These are phyloP conservation scores for Oegoconia quadripuncta DNA, from an alignment of 2,888 invertebrate genomes.

Conservation along the genomic window DNA sequence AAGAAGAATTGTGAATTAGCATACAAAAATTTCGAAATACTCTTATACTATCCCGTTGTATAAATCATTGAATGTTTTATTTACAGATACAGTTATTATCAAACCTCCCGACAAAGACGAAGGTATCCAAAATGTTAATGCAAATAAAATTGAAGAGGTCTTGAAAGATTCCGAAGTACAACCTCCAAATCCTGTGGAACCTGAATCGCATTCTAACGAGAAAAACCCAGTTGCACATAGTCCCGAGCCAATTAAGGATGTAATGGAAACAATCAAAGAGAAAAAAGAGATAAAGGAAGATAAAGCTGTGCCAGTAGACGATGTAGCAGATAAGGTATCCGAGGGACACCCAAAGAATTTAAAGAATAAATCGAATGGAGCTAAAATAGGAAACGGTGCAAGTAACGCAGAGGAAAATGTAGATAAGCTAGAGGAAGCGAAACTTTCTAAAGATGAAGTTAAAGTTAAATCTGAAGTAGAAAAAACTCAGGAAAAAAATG, in stretches of 20 bases:
- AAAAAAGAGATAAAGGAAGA: constrained; percentile 36
- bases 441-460: constrained; percentile 32
- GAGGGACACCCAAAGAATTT: constrained; percentile 59
- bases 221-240: too few relatives aligned
- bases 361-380: constrained; percentile 41
- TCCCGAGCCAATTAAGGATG: too few relatives aligned
- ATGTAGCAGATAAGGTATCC: constrained; percentile 36
- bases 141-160: constrained; percentile 29
- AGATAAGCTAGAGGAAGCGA: constrained; percentile 26
- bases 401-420: constrained; percentile 24
- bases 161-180: constrained; percentile 65
- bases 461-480: constrained; percentile 30
- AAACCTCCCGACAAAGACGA: constrained; percentile 34
- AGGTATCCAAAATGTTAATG: neutral
- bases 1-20: too few relatives aligned
- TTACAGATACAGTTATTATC: constrained; percentile 38
- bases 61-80: too few relatives aligned
- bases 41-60: too few relatives aligned
- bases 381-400: constrained; percentile 34
- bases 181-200: constrained; percentile 70
- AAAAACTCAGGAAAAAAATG: constrained; percentile 32
- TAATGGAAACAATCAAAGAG: constrained; percentile 25
- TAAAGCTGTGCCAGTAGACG: constrained; percentile 40
- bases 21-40: too few relatives aligned
- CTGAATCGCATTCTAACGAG: constrained; percentile 61